These are phyloP conservation scores for Phrynocephalus versicolor DNA, from an alignment of 2,113 vertebrate genomes.

Conservation along the genomic window DNA sequence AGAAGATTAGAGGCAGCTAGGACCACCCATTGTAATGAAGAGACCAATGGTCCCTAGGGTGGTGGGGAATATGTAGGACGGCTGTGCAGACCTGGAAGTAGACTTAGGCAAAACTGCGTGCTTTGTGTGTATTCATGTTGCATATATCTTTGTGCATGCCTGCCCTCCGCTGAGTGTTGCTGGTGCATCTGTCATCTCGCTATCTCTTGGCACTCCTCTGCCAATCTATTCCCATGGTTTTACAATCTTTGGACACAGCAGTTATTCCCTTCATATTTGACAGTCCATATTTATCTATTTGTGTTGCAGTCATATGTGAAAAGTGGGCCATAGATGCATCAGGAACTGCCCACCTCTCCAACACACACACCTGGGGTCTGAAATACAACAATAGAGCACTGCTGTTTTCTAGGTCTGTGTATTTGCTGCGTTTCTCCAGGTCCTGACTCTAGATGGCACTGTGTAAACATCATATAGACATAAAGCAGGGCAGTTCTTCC, in stretches of 20 bases:
- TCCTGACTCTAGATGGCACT: constrained; percentile 70
- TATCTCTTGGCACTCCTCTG: too few species aligned
- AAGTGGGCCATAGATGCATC: neutral
- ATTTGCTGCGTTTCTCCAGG: neutral
- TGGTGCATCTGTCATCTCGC: too few species aligned
- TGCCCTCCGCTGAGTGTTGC: too few species aligned
- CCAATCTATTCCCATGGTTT: too few species aligned
- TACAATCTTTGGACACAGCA: too few species aligned
- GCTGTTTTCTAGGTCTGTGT: neutral
- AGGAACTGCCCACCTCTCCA: neutral
- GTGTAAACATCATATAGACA: constrained; percentile 19
- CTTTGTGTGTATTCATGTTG: neutral
- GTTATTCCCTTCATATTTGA: too few species aligned
- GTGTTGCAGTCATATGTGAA: too few species aligned
- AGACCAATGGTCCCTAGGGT: neutral
- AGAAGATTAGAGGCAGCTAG: neutral
- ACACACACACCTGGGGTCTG: neutral
- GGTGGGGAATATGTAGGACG: neutral
- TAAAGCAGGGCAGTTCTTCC: neutral
- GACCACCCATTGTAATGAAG: neutral
- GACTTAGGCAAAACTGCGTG: neutral
- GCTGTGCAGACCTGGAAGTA: neutral
- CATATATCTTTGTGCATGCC: too few species aligned
- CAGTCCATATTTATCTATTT: too few species aligned
- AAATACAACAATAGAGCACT: neutral